Evolutionary conservation across 2,888 invertebrate species (phyloP).

Genomic region (Geophilus truncorum): DNA sequence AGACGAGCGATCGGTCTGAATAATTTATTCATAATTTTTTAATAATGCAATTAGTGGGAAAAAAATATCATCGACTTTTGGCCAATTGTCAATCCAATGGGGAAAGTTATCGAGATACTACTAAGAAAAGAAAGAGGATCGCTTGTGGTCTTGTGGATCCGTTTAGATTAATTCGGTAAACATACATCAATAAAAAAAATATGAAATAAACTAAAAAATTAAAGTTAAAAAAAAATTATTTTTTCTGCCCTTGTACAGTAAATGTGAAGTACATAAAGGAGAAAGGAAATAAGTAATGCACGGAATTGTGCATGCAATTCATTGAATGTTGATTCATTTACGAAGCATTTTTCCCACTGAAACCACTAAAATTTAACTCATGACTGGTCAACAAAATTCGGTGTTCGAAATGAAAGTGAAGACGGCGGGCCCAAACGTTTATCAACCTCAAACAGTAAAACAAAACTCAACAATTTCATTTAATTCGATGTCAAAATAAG

Average conservation of each 20-base stretch:
- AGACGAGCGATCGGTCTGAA: conserved; percentile 57
- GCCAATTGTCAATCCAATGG: conserved; percentile 71
- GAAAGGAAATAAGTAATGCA: no score
- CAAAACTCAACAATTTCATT: not conserved
- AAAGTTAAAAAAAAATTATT: no score
- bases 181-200: not conserved
- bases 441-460: not conserved
- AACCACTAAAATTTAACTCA: not conserved
- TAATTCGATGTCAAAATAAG: not conserved
- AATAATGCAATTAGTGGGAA: conserved; percentile 69
- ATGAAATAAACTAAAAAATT: no score
- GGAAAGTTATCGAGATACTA: conserved; percentile 62
- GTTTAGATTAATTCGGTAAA: conserved; percentile 62
- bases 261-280: no score
- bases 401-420: not conserved
- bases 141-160: no score
- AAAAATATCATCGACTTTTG: conserved; percentile 79
- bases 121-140: conserved; percentile 56
- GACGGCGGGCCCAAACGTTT: not conserved
- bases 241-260: not conserved
- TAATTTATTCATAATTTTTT: conserved; percentile 81
- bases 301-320: no score
- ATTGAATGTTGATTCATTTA: no score
- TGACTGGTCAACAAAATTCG: not conserved
- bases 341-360: not conserved